phyloP scores from a whole-genome alignment of 2,113 vertebrate genomes.

The Cyprinodon variegatus region DNA sequence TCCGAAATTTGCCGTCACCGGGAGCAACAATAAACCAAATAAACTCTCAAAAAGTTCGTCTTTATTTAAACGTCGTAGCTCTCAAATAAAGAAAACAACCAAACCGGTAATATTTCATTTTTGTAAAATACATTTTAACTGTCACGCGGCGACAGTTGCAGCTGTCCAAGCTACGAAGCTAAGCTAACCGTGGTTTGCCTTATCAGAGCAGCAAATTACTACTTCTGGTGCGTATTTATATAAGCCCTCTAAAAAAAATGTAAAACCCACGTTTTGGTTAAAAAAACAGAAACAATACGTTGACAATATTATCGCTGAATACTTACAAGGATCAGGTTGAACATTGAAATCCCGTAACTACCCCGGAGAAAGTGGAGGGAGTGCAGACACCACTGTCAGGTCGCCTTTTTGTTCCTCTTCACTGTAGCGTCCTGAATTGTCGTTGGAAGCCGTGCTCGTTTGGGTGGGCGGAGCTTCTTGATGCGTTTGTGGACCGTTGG shows the following conservation, averaged over 20 bases:
- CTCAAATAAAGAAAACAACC: neutral
- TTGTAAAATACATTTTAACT: neutral
- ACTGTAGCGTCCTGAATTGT: conserved; percentile 71
- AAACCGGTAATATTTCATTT: no score
- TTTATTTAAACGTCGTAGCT: neutral
- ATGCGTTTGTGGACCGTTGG: conserved; percentile 40
- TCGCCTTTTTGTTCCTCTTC: conserved; percentile 79
- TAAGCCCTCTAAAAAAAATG: neutral
- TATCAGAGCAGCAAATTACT: conserved; percentile 21
- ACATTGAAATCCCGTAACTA: conserved; percentile 86
- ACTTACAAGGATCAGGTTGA: conserved; percentile 84
- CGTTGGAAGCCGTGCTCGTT: conserved; percentile 57
- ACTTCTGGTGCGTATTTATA: neutral
- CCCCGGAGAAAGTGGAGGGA: conserved; percentile 80
- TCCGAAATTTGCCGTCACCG: conserved; percentile 36
- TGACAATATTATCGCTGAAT: neutral
- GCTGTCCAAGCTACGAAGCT: conserved; percentile 23
- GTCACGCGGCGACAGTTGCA: neutral
- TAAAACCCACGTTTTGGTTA: neutral
- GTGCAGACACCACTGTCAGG: conserved; percentile 68
- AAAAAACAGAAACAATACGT: neutral
- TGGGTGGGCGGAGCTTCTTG: conserved; percentile 68
- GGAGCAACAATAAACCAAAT: conserved; percentile 6
- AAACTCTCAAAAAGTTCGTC: neutral
- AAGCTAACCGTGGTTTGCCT: conserved; percentile 34